Evolutionary conservation across 2,113 vertebrate genomes (phyloP).

Genomic region (Drymodes brunneopygia): DNA sequence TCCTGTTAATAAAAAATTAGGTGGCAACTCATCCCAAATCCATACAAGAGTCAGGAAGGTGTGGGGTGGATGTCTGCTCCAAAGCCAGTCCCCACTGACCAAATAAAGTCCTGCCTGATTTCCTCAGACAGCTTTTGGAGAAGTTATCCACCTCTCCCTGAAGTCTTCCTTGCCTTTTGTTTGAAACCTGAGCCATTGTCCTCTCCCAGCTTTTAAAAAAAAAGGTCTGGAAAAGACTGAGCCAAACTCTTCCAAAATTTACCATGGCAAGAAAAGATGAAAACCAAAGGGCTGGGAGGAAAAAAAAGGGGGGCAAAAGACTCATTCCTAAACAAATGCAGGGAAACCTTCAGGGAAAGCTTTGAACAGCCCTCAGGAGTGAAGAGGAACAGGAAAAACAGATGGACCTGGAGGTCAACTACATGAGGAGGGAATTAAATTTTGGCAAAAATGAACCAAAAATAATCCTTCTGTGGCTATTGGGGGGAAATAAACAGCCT

Average conservation of each 20-base stretch:
- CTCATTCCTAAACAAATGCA: neutral
- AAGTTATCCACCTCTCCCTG: neutral
- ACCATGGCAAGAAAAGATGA: neutral
- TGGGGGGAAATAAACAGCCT: neutral
- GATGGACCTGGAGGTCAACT: neutral
- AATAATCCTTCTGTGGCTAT: neutral
- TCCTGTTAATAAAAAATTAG: neutral
- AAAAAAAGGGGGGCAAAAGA: neutral
- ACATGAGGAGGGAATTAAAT: neutral
- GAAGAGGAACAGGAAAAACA: neutral
- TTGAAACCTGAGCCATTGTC: neutral
- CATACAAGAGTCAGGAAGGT: rapidly evolving
- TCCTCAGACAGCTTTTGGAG: neutral
- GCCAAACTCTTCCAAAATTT: neutral
- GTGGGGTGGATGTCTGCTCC: neutral
- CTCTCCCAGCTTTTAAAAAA: neutral
- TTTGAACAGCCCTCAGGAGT: rapidly evolving
- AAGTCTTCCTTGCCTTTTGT: neutral
- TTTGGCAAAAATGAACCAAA: neutral
- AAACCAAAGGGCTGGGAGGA: neutral
- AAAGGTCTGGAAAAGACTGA: neutral
- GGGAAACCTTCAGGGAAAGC: neutral
- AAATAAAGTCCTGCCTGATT: neutral
- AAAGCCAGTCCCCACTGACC: neutral
- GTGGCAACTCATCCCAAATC: neutral